Base-by-base conservation (phyloP, 53 echinoderm and acorn worm genomes). In the Echinarachnius parma region DNA sequence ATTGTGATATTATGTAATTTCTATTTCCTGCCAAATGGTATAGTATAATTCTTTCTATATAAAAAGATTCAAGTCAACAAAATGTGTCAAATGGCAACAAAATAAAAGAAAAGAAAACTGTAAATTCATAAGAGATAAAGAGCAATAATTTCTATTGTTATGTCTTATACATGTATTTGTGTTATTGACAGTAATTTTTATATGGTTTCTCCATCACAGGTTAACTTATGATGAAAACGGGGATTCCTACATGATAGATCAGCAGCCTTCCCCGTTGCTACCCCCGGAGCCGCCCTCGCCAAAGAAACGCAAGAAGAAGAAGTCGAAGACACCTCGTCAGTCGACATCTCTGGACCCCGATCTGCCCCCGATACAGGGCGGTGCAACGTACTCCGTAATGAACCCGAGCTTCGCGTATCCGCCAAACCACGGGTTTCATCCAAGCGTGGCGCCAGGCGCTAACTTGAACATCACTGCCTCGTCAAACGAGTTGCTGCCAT, bases 261-360 rank as follows among this genome's bases (percentile, higher is more conserved):
- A 68, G 15, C 34, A 34, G 9, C 74, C 74, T 25, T 57, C 57
- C 37, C 39, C 56, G 18, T 15, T 72, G 1, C 74, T 44, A 30
- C 74, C 74, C 11, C 28, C n/a, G 26, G 56, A 55, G 5, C 55
- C 74, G 0, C 14, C 5, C 22, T 56, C 55, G 39, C 55, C 35
- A 36, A 53, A 55, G 26, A 81, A 86, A 77, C 81, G 81, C 66
- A 86, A 86, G 57, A 84, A 84, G 60, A 61, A 61, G 60, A 86
- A 86, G 25, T 31, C 9, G 21, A 86, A 66, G 42, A 35, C 60
- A 0, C 60, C 69, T 1, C 49, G 54, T 34, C n/a, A n/a, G n/a
- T 25, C 49, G 4, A 48, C 60, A 0, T 27, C 48, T 0, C 79
- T 53, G 1, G 74, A 80, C 21, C 47, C 70, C 9, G 70, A 69